Evolutionary conservation across 1,140 invertebrate species (phyloP).

Genomic region (Lepidostoma basale): DNA sequence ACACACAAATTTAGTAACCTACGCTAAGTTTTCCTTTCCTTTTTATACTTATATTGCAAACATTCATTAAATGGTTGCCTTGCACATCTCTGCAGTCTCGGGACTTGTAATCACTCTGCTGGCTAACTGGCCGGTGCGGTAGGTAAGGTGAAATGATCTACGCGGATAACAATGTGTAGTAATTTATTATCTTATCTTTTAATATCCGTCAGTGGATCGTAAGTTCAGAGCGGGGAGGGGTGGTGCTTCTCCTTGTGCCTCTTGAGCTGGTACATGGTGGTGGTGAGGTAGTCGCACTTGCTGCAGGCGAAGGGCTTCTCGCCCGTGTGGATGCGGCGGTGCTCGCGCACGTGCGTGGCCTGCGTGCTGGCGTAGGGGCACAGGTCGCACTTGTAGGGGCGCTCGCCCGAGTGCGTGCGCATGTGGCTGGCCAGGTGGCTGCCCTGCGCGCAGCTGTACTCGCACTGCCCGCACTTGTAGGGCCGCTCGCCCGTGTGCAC

Average conservation of each 20-base stretch:
- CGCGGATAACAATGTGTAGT: too few species aligned
- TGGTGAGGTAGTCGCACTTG: conserved; percentile 4
- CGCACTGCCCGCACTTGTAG: conserved; percentile 84
- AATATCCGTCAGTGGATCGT: too few species aligned
- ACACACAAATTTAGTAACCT: too few species aligned
- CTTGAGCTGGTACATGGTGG: conserved; percentile 13
- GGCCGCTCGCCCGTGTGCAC: conserved; percentile 89
- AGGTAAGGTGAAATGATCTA: too few species aligned
- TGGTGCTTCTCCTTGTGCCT: conserved; percentile 4
- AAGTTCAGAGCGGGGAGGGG: too few species aligned
- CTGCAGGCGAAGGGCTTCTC: conserved; percentile 7
- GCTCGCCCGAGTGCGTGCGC: conserved; percentile 39
- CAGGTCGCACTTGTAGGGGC: conserved; percentile 12
- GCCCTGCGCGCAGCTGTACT: conserved; percentile 61
- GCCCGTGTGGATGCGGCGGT: conserved; percentile 12
- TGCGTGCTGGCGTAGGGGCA: conserved; percentile 17
- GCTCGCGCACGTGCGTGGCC: conserved; percentile 12
- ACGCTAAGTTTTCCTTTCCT: too few species aligned
- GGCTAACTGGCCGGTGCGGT: too few species aligned
- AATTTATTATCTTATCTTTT: too few species aligned
- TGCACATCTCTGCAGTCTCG: too few species aligned
- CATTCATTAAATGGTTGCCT: too few species aligned
- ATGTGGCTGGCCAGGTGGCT: conserved; percentile 78
- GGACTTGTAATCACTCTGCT: too few species aligned
- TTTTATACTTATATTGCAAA: too few species aligned